Evolutionary conservation across 2,797 vertebrate genomes (phyloP).

Genomic region (Botia kubotai): DNA sequence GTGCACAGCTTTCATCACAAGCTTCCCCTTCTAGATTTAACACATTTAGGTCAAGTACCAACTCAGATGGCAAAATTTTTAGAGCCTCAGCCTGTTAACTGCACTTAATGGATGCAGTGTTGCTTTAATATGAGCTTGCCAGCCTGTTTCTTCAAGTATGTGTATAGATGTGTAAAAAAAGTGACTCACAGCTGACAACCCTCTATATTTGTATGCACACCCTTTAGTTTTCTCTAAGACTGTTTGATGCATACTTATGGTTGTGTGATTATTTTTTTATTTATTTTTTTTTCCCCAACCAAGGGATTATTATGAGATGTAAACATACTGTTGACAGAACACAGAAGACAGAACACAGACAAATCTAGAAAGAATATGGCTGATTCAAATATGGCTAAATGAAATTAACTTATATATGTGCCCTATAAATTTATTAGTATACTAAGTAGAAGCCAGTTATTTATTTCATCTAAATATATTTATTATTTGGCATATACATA

Average conservation of each 20-base stretch:
- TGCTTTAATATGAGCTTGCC: background rate
- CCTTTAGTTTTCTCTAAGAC: background rate
- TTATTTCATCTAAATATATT: too few species aligned
- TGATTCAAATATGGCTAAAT: too few species aligned
- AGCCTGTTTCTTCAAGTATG: background rate
- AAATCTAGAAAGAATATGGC: too few species aligned
- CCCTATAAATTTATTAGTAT: too few species aligned
- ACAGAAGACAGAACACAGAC: too few species aligned
- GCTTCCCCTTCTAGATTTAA: background rate
- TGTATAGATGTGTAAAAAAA: background rate
- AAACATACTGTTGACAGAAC: too few species aligned
- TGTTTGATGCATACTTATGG: background rate
- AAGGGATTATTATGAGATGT: too few species aligned
- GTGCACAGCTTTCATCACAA: slow-evolving; percentile 40
- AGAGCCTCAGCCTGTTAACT: slow-evolving; percentile 1
- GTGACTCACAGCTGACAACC: background rate
- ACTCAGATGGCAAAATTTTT: background rate
- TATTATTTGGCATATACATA: too few species aligned
- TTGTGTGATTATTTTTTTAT: background rate
- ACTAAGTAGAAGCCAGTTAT: too few species aligned
- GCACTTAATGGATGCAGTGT: background rate
- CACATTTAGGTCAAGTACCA: background rate
- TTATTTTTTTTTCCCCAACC: too few species aligned
- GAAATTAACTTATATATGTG: too few species aligned
- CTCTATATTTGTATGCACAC: background rate